phyloP scores from a whole-genome alignment of 2,888 invertebrate species.

The Dasypogon diadema region DNA sequence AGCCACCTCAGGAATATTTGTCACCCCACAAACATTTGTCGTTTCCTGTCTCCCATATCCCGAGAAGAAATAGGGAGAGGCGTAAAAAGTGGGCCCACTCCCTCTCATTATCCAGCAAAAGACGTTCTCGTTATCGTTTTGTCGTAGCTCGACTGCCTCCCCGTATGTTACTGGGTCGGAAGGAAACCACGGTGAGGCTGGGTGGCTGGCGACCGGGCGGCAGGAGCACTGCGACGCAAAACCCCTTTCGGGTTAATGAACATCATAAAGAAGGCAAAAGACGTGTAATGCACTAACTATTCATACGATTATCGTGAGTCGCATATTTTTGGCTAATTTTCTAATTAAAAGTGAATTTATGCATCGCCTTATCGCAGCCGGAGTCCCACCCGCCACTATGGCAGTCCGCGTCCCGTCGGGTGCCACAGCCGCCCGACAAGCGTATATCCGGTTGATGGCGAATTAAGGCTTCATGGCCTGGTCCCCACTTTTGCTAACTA shows the following conservation, averaged over 20 bases:
- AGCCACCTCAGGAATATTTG: slow-evolving; percentile 53
- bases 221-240: slow-evolving; percentile 38
- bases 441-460: slow-evolving; percentile 38
- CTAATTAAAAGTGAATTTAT: slow-evolving; percentile 69
- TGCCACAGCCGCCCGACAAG: background rate
- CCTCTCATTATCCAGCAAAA: background rate
- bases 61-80: background rate
- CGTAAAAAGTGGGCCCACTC: slow-evolving; percentile 1
- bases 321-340: slow-evolving; percentile 69
- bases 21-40: slow-evolving; percentile 55
- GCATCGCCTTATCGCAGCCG: slow-evolving; percentile 60
- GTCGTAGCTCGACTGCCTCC: background rate
- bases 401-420: background rate
- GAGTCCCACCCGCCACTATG: background rate
- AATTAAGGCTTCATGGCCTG: slow-evolving; percentile 11
- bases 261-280: slow-evolving; percentile 56
- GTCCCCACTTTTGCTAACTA: background rate
- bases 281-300: slow-evolving; percentile 57
- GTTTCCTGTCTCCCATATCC: background rate
- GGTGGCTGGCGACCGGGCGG: slow-evolving; percentile 2
- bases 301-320: slow-evolving; percentile 69
- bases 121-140: slow-evolving; percentile 43
- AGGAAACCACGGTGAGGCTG: too few species aligned
- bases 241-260: slow-evolving; percentile 55
- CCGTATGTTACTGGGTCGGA: background rate